A percentile compares a stretch with the other conserved stretches of the same genome.
phyloP scores from a whole-genome alignment of 2,888 invertebrate genomes.

The Caenorhabditis parvicauda region DNA sequence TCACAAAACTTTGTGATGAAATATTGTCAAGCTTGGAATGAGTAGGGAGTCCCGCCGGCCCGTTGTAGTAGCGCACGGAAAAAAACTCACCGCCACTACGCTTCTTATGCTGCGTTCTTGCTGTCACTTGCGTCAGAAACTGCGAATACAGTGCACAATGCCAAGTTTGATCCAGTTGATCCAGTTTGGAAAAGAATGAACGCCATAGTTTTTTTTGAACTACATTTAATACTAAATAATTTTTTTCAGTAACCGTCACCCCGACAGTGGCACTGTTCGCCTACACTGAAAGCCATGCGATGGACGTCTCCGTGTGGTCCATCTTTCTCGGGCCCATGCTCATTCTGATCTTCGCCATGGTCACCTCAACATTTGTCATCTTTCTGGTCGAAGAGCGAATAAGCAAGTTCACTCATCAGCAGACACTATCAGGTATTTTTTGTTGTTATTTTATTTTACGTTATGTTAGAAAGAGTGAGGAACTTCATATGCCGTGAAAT shows the following conservation, averaged over 20 bases:
- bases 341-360: conserved; percentile 45
- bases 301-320: conserved; percentile 25
- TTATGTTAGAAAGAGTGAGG: too few species aligned
- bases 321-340: conserved; percentile 32
- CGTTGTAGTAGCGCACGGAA: too few species aligned
- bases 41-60: conserved; percentile 24
- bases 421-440: conserved; percentile 55
- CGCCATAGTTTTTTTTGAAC: conserved; percentile 6
- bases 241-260: not conserved
- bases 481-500: too few species aligned
- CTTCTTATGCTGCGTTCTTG: conserved; percentile 12
- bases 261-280: not conserved
- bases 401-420: conserved; percentile 51
- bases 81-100: too few species aligned
- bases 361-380: conserved; percentile 52
- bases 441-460: too few species aligned
- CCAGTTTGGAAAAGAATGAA: conserved; percentile 15
- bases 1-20: not conserved
- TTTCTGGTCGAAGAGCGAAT: conserved; percentile 50
- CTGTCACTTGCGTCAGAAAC: not conserved
- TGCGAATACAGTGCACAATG: conserved; percentile 11
- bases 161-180: conserved; percentile 13
- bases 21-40: not conserved
- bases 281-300: conserved; percentile 4
- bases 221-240: not conserved